phyloP scores from a whole-genome alignment of 2,888 invertebrate genomes.

The Octodonta nipae region DNA sequence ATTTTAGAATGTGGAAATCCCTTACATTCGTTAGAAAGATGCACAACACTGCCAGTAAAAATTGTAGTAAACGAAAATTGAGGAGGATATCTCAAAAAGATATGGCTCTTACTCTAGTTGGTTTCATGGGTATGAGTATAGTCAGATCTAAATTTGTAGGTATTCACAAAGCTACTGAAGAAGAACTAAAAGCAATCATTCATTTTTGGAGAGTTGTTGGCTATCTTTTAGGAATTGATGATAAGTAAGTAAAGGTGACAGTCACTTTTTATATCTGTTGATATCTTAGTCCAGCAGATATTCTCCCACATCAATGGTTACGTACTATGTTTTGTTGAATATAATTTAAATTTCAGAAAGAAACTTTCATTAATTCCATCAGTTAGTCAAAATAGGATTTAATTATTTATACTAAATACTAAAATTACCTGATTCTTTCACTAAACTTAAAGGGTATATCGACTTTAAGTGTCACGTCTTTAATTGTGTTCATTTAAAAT shows the following conservation, averaged over 20 bases:
- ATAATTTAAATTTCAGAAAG: too few relatives aligned
- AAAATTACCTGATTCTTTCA: too few relatives aligned
- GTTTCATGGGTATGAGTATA: slow-evolving; percentile 66
- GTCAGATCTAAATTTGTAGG: slow-evolving; percentile 43
- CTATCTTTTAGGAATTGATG: slow-evolving; percentile 67
- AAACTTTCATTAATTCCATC: too few relatives aligned
- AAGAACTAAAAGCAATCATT: slow-evolving; percentile 60
- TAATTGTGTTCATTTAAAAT: too few relatives aligned
- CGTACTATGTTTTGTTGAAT: too few relatives aligned
- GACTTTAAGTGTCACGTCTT: too few relatives aligned
- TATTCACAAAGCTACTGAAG: slow-evolving; percentile 43
- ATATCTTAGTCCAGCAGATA: too few relatives aligned
- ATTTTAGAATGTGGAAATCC: slow-evolving; percentile 53
- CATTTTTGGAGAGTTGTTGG: slow-evolving; percentile 80
- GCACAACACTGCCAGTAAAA: slow-evolving; percentile 50
- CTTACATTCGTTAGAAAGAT: slow-evolving; percentile 51
- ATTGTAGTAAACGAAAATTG: slow-evolving; percentile 36
- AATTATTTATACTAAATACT: too few relatives aligned
- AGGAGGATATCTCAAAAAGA: slow-evolving; percentile 66
- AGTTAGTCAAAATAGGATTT: too few relatives aligned
- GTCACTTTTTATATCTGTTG: too few relatives aligned
- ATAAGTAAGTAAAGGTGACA: slow-evolving; percentile 45
- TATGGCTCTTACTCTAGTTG: slow-evolving; percentile 75
- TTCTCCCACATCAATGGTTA: too few relatives aligned
- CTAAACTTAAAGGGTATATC: too few relatives aligned